phyloP scores from a whole-genome alignment of 2,888 invertebrate species.

The Acleris holmiana region DNA sequence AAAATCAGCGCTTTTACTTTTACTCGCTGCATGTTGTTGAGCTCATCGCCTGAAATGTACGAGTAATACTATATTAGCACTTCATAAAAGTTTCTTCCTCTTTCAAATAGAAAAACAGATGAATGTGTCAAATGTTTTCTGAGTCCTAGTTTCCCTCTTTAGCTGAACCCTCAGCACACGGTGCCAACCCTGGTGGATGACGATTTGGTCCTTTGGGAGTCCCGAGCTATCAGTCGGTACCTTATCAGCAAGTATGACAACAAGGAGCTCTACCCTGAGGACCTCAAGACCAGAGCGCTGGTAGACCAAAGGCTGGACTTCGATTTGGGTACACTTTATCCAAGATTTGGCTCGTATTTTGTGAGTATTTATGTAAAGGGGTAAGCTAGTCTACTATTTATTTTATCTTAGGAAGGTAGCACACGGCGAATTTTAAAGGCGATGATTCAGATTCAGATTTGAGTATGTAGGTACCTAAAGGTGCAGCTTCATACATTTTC shows the following conservation, averaged over 20 bases:
- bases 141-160: conserved; percentile 32
- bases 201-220: conserved; percentile 92
- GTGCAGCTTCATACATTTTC: too few species aligned
- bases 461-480: too few species aligned
- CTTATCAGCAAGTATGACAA: conserved; percentile 90
- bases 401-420: too few species aligned
- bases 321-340: conserved; percentile 89
- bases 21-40: too few species aligned
- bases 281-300: conserved; percentile 87
- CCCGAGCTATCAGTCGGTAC: conserved; percentile 92
- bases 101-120: too few species aligned
- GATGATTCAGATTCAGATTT: too few species aligned
- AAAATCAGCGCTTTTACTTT: too few species aligned
- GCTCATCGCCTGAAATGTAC: too few species aligned
- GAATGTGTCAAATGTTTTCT: not conserved
- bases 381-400: too few species aligned
- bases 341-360: conserved; percentile 86
- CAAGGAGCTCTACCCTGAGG: conserved; percentile 88
- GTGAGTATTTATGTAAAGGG: conserved; percentile 72
- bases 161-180: conserved; percentile 93
- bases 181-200: conserved; percentile 94
- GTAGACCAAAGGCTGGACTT: conserved; percentile 92
- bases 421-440: too few species aligned
- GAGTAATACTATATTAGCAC: too few species aligned
- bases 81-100: too few species aligned